A percentile compares a stretch with the other conserved stretches of the same genome.
Conservation (phyloP, 2,888 invertebrate species). For the Sarcophaga variegata region DNA sequence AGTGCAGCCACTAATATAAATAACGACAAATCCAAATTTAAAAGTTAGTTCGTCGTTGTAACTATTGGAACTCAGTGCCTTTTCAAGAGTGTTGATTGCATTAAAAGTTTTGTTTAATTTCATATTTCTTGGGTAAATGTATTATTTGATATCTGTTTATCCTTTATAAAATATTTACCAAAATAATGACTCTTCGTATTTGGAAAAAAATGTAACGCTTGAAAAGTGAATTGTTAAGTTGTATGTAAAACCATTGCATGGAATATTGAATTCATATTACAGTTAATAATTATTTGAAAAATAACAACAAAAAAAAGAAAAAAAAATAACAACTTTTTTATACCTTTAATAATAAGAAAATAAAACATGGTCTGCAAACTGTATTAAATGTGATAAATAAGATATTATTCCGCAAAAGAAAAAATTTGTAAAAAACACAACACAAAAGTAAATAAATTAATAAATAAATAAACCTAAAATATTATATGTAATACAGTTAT, state of each 20-base stretch:
- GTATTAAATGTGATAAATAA: constrained; percentile 15
- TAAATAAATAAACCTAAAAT: constrained; percentile 30
- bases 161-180: neutral
- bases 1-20: constrained; percentile 76
- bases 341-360: neutral
- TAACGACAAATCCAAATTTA: constrained; percentile 77
- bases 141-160: neutral
- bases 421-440: constrained; percentile 12
- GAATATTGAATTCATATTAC: constrained; percentile 44
- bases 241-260: constrained; percentile 54
- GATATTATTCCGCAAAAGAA: constrained; percentile 37
- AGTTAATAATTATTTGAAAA: neutral
- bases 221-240: constrained; percentile 40
- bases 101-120: constrained; percentile 2
- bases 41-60: constrained; percentile 77
- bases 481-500: constrained; percentile 23
- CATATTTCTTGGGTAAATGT: neutral
- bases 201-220: constrained; percentile 49
- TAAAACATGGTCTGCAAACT: neutral
- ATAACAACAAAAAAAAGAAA: neutral
- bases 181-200: constrained; percentile 38
- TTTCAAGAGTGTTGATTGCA: constrained; percentile 42
- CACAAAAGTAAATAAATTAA: constrained; percentile 28
- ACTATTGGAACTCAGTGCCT: constrained; percentile 70
- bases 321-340: neutral